A percentile compares a stretch with the other conserved stretches of the same genome.
phyloP scores from a whole-genome alignment of 2,113 vertebrate genomes.

The Oncorhynchus nerka region DNA sequence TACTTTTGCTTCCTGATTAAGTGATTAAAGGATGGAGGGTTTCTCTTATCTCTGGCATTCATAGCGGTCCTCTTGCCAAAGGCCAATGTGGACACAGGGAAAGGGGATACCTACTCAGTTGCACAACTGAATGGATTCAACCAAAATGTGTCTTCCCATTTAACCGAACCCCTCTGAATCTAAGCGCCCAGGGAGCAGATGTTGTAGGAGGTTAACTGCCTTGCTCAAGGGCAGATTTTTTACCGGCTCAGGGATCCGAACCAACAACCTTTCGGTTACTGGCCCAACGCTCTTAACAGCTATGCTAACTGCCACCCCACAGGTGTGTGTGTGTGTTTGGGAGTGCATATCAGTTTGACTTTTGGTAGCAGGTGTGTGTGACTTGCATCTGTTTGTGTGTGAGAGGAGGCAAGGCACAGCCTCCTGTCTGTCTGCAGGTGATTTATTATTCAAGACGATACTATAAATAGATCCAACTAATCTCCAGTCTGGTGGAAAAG shows the following conservation, averaged over 20 bases:
- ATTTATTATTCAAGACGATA: slow-evolving; percentile 72
- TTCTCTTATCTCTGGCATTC: neutral
- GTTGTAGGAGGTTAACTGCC: too few relatives aligned
- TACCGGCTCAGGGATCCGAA: too few relatives aligned
- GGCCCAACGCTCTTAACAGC: too few relatives aligned
- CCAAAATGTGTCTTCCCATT: too few relatives aligned
- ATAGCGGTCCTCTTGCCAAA: neutral
- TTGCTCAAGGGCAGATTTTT: too few relatives aligned
- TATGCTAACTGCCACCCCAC: too few relatives aligned
- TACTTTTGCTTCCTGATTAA: neutral
- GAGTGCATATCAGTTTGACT: too few relatives aligned
- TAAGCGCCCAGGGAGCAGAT: too few relatives aligned
- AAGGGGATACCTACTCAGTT: neutral
- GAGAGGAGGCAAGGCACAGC: neutral
- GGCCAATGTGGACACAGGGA: neutral
- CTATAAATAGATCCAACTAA: slow-evolving; percentile 63
- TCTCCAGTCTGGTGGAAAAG: neutral
- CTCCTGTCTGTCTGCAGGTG: slow-evolving; percentile 30
- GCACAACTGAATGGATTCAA: slow-evolving; percentile 8
- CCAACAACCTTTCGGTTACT: too few relatives aligned
- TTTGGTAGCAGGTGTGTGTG: slow-evolving; percentile 15
- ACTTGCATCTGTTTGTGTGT: slow-evolving; percentile 6
- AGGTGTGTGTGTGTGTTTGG: neutral
- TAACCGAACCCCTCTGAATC: too few relatives aligned
- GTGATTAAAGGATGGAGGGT: slow-evolving; percentile 19